Evolutionary conservation across 2,888 invertebrate species (phyloP).

Genomic region (Platycheirus rosarum): DNA sequence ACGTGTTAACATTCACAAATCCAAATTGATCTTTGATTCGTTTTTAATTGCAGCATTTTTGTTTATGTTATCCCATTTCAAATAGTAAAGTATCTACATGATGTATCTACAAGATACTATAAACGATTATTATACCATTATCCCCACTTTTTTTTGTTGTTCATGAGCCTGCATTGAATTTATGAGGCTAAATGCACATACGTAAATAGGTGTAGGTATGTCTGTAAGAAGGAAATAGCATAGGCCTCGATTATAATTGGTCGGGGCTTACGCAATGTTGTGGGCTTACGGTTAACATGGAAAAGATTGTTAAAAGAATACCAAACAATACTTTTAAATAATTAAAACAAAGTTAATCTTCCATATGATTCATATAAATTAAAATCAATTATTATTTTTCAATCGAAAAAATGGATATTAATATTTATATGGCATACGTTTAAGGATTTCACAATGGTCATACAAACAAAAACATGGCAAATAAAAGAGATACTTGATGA

Average conservation of each 20-base stretch:
- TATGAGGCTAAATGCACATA: not conserved
- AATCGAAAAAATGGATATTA: constrained; percentile 8
- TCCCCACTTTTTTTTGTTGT: constrained; percentile 63
- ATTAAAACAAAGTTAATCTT: no score
- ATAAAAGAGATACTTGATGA: not conserved
- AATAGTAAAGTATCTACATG: constrained; percentile 70
- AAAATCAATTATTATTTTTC: constrained; percentile 11
- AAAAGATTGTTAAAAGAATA: no score
- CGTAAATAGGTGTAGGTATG: not conserved
- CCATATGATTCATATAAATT: no score
- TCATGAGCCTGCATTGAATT: constrained; percentile 10
- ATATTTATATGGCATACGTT: constrained; percentile 9
- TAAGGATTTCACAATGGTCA: constrained; percentile 17
- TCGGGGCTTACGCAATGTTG: constrained; percentile 55
- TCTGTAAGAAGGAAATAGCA: constrained; percentile 7
- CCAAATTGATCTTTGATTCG: constrained; percentile 76
- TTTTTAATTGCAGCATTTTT: constrained; percentile 75
- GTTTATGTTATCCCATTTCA: constrained; percentile 59
- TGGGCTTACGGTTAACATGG: not conserved
- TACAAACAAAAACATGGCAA: constrained; percentile 4
- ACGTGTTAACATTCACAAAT: constrained; percentile 74
- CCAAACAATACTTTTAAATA: no score
- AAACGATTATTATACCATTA: constrained; percentile 73
- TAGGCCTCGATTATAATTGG: constrained; percentile 25
- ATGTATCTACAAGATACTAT: constrained; percentile 73